These are phyloP conservation scores for Brenthis ino DNA, from an alignment of 2,888 invertebrate species.

Conservation along the genomic window DNA sequence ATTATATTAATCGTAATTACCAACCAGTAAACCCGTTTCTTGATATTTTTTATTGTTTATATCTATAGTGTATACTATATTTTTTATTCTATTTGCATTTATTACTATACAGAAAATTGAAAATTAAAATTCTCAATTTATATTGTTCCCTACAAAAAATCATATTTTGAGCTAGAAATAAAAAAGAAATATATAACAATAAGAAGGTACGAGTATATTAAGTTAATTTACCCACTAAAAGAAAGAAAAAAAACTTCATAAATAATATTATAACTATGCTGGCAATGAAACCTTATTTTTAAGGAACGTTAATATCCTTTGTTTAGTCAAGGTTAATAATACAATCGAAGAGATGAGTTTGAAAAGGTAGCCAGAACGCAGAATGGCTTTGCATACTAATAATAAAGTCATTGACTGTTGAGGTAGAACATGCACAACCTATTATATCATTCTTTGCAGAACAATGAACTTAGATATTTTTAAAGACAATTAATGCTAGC, in stretches of 20 bases:
- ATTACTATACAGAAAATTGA: no score
- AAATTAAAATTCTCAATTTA: no score
- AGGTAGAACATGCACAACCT: neutral
- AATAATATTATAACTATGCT: neutral
- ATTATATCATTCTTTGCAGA: conserved; percentile 10
- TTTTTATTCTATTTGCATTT: no score
- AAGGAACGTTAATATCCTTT: conserved; percentile 27
- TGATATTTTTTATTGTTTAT: no score
- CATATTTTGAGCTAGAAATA: no score
- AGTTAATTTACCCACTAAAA: neutral
- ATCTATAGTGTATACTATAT: no score
- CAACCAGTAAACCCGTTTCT: no score
- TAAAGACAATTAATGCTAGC: no score
- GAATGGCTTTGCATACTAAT: conserved; percentile 37
- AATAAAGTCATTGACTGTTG: conserved; percentile 27
- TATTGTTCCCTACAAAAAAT: no score
- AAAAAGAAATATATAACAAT: no score
- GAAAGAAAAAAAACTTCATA: neutral
- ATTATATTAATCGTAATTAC: no score
- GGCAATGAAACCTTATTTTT: neutral
- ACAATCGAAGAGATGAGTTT: conserved; percentile 30
- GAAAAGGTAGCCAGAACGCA: conserved; percentile 10
- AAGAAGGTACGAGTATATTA: no score
- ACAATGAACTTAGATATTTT: neutral
- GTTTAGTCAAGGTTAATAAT: conserved; percentile 37